Base-by-base conservation (phyloP, 1,140 invertebrate genomes). In the Ridgeia piscesae region DNA sequence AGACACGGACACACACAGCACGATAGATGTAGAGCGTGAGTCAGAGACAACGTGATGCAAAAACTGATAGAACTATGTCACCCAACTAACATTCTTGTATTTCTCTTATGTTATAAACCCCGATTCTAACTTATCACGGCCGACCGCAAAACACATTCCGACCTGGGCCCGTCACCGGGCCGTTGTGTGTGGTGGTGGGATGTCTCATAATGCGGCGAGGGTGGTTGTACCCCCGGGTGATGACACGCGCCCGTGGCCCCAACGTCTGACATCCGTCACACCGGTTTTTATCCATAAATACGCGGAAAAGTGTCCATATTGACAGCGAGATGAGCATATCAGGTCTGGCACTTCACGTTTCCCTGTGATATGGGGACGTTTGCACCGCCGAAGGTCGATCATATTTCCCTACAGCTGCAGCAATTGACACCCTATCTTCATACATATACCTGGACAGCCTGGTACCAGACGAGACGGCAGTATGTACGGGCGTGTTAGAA, bases 391-490 rank as follows among this genome's bases (percentile, higher is more conserved):
- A 31, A 31, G 58, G 58, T 77, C 14, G 58, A 77, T 77, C 17
- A 77, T 77, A 77, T 77, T 77, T 4, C 58, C 58, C 58, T 77
- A 21, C 17, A 77, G 58, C 58, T 14, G 27, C 2, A 21, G 58
- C 58, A 0, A 17, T 77, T 77, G 58, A 77, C 58, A 77, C 58
- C 58, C 58, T 21, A 77, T 31, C 27, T 77, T 77, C 58, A 21
- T 77, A 77, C 58, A 77, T 77, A 77, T 77, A n/a, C n/a, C n/a
- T n/a, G n/a, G n/a, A n/a, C n/a, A n/a, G 58, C 58, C 58, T 77
- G 58, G 58, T 77, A 77, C 58, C 8, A 77, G 17, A 31, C 58
- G 58, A 77, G 17, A 4, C 58, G 58, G 0, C 58, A 77, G 27
- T 4, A 21, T 77, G 58, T 77, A 77, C 8, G 17, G 58, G 27